Evolutionary conservation across 2,797 vertebrate genomes (phyloP).

Genomic region (Chromobotia macracanthus): DNA sequence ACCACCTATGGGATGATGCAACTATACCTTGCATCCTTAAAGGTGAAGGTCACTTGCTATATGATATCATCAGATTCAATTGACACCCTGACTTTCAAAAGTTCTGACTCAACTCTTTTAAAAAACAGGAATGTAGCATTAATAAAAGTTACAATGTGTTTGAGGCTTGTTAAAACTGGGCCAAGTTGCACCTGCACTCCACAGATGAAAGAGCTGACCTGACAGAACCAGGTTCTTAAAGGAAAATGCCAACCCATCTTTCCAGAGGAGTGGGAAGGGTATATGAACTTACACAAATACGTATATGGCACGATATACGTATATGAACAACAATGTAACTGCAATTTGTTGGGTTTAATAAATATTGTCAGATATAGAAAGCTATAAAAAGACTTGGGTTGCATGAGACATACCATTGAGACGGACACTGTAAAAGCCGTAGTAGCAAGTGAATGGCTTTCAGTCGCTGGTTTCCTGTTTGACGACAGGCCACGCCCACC

Average conservation of each 20-base stretch:
- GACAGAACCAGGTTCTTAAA: conserved; percentile 37
- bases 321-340: background rate
- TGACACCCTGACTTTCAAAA: background rate
- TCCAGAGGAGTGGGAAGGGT: background rate
- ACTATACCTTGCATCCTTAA: background rate
- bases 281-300: background rate
- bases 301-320: too few relatives aligned
- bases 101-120: background rate
- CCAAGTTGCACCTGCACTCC: conserved; percentile 18
- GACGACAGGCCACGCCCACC: conserved; percentile 93
- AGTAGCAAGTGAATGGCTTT: conserved; percentile 94
- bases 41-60: too few relatives aligned
- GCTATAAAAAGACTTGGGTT: too few relatives aligned
- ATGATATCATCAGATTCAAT: background rate
- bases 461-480: conserved; percentile 90
- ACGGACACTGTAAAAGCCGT: conserved; percentile 85
- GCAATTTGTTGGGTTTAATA: background rate
- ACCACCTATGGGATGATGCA: background rate
- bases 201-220: background rate
- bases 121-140: background rate
- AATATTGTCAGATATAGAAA: background rate
- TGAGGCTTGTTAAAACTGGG: conserved; percentile 18
- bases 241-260: conserved; percentile 1
- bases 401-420: conserved; percentile 63
- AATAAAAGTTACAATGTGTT: background rate